Evolutionary conservation across 1,140 invertebrate genomes (phyloP), one percentile per base, ranked within the genome.

Genomic region (Cydia pomonella): DNA sequence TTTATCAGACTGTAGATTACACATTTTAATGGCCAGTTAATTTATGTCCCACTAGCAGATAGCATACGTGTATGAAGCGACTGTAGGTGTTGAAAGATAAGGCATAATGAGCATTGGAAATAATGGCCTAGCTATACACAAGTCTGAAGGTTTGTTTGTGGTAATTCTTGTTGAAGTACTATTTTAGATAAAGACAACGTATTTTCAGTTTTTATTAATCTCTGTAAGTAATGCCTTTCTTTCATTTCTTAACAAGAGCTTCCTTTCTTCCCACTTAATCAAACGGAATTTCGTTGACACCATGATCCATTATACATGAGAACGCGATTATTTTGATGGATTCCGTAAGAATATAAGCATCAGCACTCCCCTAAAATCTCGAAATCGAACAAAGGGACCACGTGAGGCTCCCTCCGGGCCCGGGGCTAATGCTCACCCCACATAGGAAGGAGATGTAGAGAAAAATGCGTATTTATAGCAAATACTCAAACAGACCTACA

Each of bases 381-480:
- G 76, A 86, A 87, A 87, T 81, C 91, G 89, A 93, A 93, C 91
- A 93, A 93, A 89, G 83, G 85, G 86, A 90, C 90, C 88, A 90
- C 87, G 87, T 87, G 85, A 90, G 87, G 82, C 89, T 89, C 89
- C 87, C 89, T 90, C 84, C 82, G 84, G 79, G 83, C 80, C 81
- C 81, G 84, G 87, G 87, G 87, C 89, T 91, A 91, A 91, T 89
- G 86, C 87, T 87, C 89, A 90, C 90, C 91, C 91, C 85, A 93
- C 84, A 86, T 83, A 88, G 86, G 85, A 91, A 91, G 89, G 87
- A 92, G 90, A 92, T 91, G 90, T 86, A 90, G 87, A 92, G 91
- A 93, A 93, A 93, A 93, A 93, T 93, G 83, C 89, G 90, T 93
- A 93, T 93, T 93, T 93, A 93, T 93, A 93, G 91, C 91, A 91